Evolutionary conservation across 2,113 vertebrate species (phyloP).

Genomic region (Podiceps cristatus): DNA sequence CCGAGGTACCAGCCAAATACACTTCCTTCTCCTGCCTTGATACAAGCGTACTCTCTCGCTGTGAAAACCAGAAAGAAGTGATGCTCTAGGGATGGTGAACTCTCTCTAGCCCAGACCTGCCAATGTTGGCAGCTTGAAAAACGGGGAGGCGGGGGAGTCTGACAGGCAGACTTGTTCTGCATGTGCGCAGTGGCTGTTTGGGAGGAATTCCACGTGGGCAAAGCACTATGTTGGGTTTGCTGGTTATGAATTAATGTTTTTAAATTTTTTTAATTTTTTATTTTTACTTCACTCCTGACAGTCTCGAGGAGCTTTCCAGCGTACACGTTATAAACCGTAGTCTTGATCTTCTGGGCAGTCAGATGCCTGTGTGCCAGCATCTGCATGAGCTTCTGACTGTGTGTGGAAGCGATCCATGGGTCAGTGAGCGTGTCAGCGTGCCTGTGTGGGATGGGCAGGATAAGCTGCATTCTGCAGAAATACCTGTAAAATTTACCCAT

Average conservation of each 20-base stretch:
- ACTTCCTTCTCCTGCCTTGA: neutral
- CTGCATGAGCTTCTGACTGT: neutral
- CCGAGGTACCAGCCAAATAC: neutral
- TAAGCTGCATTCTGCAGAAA: neutral
- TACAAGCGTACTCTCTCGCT: neutral
- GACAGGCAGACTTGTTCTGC: neutral
- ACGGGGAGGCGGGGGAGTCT: neutral
- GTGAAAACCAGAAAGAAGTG: neutral
- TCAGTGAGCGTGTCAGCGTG: neutral
- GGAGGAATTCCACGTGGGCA: neutral
- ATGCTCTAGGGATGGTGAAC: neutral
- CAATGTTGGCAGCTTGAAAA: neutral
- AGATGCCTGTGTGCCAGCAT: neutral
- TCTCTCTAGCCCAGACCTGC: neutral
- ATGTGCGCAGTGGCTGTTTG: neutral
- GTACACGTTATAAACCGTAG: fast-evolving
- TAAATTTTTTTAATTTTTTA: neutral
- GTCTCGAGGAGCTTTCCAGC: neutral
- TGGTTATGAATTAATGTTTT: neutral
- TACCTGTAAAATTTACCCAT: neutral
- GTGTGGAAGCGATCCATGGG: neutral
- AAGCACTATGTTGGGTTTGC: neutral
- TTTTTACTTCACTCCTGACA: neutral
- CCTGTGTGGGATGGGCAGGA: neutral
- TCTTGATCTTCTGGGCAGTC: neutral